Evolutionary conservation across 1,140 invertebrate species (phyloP).

Genomic region (Leptinotarsa defecta): DNA sequence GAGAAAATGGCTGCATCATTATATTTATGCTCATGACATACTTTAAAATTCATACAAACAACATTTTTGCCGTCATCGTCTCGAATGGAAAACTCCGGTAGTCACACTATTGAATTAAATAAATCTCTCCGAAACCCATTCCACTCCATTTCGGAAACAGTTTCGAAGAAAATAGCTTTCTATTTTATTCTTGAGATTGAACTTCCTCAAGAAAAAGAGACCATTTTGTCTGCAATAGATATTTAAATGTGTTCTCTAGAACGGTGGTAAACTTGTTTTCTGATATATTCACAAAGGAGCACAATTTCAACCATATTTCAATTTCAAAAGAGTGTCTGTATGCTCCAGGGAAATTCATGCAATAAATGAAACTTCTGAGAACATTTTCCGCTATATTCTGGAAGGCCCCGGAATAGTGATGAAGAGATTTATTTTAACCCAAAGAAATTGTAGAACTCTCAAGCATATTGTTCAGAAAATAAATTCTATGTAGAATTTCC

Average conservation of each 20-base stretch:
- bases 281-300: conserved; percentile 26
- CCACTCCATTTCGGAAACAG: not conserved
- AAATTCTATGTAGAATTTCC: no score
- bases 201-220: not conserved
- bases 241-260: conserved; percentile 19
- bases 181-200: not conserved
- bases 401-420: no score
- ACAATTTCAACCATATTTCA: conserved; percentile 26
- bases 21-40: no score
- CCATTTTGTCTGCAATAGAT: conserved; percentile 11
- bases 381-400: no score
- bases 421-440: no score
- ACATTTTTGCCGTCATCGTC: not conserved
- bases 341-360: not conserved
- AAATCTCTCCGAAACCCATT: not conserved
- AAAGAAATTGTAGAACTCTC: no score
- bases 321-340: conserved; percentile 12
- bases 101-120: not conserved
- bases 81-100: not conserved
- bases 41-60: no score
- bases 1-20: no score
- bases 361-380: no score
- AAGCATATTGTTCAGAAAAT: no score
- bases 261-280: conserved; percentile 19
- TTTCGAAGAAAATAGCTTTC: not conserved